A percentile compares a stretch with the other conserved stretches of the same genome.
These are phyloP conservation scores for Cavia porcellus DNA, from an alignment of 2,113 vertebrate genomes.

Conservation along the genomic window DNA sequence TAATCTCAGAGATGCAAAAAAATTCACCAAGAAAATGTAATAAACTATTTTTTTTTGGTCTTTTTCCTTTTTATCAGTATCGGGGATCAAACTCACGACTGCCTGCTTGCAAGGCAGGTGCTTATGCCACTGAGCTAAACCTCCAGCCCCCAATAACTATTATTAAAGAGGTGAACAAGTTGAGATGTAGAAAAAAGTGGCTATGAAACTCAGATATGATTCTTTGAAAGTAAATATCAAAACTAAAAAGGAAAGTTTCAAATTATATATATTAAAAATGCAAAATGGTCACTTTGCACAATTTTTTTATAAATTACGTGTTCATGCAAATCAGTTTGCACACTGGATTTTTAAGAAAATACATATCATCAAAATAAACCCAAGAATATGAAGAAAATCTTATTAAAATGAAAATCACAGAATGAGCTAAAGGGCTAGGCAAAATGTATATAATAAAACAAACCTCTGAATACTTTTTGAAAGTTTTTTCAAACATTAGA, in stretches of 20 bases:
- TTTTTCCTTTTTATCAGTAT: too few relatives aligned
- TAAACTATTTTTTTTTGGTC: too few relatives aligned
- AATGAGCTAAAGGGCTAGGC: background rate
- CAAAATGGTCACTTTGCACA: background rate
- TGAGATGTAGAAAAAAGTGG: background rate
- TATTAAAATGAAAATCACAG: background rate
- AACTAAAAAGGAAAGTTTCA: background rate
- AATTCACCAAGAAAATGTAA: background rate
- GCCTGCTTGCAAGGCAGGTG: too few relatives aligned
- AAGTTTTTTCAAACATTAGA: background rate
- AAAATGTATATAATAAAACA: background rate
- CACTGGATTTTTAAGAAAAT: background rate
- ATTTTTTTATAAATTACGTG: background rate
- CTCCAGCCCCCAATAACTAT: background rate
- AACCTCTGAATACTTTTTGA: background rate
- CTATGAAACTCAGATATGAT: background rate
- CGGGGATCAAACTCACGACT: too few relatives aligned
- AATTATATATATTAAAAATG: background rate
- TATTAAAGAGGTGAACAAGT: background rate
- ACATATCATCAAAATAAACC: background rate
- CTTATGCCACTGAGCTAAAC: too few relatives aligned
- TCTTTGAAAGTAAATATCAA: background rate
- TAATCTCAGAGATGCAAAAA: background rate
- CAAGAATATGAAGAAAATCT: background rate
- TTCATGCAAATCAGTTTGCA: background rate